Percentiles rank a stretch among this genome's conserved stretches.
Conservation (phyloP, 2,113 vertebrate species). For the Gymnocephalus cernua region DNA sequence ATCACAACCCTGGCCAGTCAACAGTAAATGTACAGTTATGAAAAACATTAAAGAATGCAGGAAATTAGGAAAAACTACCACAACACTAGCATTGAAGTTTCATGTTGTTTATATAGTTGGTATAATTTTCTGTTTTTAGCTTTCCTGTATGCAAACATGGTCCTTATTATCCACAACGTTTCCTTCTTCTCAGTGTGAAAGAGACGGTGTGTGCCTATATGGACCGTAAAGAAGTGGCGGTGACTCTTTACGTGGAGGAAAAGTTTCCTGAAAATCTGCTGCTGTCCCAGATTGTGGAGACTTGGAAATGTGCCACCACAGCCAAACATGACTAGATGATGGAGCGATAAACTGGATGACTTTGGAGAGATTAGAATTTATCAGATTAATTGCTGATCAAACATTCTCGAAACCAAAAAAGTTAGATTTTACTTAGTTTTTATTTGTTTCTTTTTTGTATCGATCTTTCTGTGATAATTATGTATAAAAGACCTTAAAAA, state of each 20-base stretch:
- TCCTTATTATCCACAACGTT: background rate
- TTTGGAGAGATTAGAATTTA: background rate
- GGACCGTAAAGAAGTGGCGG: constrained; percentile 75
- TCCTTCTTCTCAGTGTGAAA: constrained; percentile 81
- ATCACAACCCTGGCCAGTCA: background rate
- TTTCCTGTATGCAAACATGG: background rate
- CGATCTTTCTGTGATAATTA: background rate
- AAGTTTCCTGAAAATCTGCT: constrained; percentile 82
- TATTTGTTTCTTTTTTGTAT: constrained; percentile 9
- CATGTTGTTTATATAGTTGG: background rate
- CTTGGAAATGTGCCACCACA: constrained; percentile 82
- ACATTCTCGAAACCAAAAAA: background rate
- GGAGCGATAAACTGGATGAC: background rate
- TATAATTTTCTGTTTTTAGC: background rate
- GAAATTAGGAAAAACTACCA: background rate
- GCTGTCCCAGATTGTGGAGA: constrained; percentile 78
- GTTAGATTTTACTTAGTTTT: background rate
- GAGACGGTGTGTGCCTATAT: constrained; percentile 81
- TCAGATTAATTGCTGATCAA: background rate
- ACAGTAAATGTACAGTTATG: background rate
- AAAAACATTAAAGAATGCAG: background rate
- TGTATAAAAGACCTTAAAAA: rapidly evolving
- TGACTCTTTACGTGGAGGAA: constrained; percentile 67
- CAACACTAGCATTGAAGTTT: background rate
- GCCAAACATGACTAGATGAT: constrained; percentile 75